Evolutionary conservation across 2,888 invertebrate species (phyloP), one percentile per base, ranked within the genome.

Genomic region (Mactromeris polynyma): DNA sequence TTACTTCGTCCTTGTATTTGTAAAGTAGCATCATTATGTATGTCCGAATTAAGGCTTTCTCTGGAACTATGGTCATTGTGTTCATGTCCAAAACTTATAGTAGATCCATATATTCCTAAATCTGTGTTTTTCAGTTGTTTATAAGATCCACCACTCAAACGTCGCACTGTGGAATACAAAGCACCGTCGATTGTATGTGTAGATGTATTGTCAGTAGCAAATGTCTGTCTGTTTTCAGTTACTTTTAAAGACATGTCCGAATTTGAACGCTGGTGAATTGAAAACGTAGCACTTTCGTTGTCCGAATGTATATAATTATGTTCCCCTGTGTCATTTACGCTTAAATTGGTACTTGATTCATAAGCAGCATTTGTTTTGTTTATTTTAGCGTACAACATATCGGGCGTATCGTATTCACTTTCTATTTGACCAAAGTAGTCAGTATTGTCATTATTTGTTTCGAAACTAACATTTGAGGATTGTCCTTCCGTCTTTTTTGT

Each of bases 331-430:
- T 17, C 33, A 17, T 58, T 17, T 11, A 64, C 21, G 58, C 78
- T 82, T 58, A 87, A 58, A 40, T 83, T 82, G 31, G 82, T 82
- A 33, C 82, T 87, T 21, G 82, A 82, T 26, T 79, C 79, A n/a
- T 86, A 69, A n/a, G 64, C 73, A 19, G 31, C 54, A 78, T 81
- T 26, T 33, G 42, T 46, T 81, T 89, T 89, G 73, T 81, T 86
- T 80, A 90, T 90, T 58, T 90, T 90, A 17, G 90, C 90, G 81
- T 90, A 90, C 17, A 90, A 69, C 69, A 73, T 83, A 58, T 90
- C 90, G 31, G 88, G 81, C 36, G 54, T 36, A 26, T 73, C 88
- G 33, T 88, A 85, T 21, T 85, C 81, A 58, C 54, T 31, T 46
- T 85, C 85, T 19, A 54, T 38, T n/a, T 83, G 69, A 26, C 78